Conservation (phyloP, 2,113 vertebrate genomes). For the Crotalus horridus region DNA sequence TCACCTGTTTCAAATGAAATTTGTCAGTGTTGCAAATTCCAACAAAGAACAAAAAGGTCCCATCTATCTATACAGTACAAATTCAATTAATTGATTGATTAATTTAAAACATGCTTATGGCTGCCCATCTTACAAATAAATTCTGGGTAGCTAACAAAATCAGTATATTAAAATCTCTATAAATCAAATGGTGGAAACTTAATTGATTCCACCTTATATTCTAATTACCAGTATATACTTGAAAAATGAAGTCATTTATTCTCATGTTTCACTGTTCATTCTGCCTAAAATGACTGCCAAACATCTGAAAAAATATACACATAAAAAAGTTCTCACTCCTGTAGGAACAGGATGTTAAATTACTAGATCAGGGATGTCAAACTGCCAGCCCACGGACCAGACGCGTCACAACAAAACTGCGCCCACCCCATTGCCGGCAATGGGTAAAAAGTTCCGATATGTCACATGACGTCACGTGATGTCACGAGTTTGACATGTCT, state of each 20-base stretch:
- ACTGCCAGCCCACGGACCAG: no score
- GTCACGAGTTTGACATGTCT: no score
- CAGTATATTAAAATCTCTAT: background rate
- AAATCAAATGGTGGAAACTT: background rate
- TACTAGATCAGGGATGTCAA: background rate
- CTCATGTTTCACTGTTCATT: background rate
- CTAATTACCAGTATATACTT: background rate
- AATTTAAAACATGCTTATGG: background rate
- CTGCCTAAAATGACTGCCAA: background rate
- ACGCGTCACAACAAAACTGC: accelerated
- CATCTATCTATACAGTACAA: no score
- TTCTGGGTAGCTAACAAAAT: background rate
- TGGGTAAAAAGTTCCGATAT: no score
- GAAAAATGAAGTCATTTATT: background rate
- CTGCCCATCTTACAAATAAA: background rate
- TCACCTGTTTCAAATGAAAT: background rate
- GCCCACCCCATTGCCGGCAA: no score
- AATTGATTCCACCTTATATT: background rate
- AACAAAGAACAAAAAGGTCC: background rate
- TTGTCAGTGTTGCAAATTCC: background rate
- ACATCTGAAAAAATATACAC: background rate
- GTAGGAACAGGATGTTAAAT: conserved; percentile 8
- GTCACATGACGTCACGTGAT: no score
- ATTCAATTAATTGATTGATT: background rate
- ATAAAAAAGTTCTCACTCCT: background rate